Conservation (phyloP, 1,140 invertebrate genomes). For the Bombus waltoni region DNA sequence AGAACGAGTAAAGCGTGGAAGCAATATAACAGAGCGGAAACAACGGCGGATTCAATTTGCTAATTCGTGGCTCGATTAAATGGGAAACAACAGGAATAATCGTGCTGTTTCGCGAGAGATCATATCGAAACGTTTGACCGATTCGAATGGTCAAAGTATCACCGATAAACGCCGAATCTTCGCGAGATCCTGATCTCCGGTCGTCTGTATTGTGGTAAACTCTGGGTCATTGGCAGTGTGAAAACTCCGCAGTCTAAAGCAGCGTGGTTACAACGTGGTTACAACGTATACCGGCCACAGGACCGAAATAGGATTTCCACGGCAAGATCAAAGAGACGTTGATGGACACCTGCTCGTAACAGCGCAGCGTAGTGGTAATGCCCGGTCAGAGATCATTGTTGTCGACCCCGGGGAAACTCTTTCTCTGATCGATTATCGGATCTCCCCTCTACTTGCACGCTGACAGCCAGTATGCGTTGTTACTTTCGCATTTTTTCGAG, state of each 20-base stretch:
- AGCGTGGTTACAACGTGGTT: background rate
- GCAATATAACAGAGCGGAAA: background rate
- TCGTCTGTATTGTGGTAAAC: slow-evolving; percentile 24
- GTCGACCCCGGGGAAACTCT: background rate
- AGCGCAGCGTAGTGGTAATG: background rate
- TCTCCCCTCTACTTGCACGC: background rate
- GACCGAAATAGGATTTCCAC: slow-evolving; percentile 39
- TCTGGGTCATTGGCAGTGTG: slow-evolving; percentile 36
- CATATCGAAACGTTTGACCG: background rate
- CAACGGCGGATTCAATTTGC: background rate
- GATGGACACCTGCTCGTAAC: slow-evolving; percentile 5
- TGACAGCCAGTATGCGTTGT: too few relatives aligned
- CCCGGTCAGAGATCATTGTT: slow-evolving; percentile 31
- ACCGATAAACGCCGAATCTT: slow-evolving; percentile 9
- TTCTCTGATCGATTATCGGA: slow-evolving; percentile 30
- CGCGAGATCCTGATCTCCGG: background rate
- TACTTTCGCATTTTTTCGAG: background rate
- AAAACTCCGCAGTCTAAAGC: slow-evolving; percentile 41
- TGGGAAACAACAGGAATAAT: background rate
- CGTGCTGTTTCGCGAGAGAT: background rate
- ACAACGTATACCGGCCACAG: background rate
- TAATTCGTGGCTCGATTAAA: background rate
- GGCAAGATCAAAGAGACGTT: slow-evolving; percentile 43
- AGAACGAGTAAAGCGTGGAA: fast-evolving
- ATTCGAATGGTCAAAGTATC: slow-evolving; percentile 13